Base-by-base conservation (phyloP, 2,888 invertebrate genomes). In the Parnassius orleans region DNA sequence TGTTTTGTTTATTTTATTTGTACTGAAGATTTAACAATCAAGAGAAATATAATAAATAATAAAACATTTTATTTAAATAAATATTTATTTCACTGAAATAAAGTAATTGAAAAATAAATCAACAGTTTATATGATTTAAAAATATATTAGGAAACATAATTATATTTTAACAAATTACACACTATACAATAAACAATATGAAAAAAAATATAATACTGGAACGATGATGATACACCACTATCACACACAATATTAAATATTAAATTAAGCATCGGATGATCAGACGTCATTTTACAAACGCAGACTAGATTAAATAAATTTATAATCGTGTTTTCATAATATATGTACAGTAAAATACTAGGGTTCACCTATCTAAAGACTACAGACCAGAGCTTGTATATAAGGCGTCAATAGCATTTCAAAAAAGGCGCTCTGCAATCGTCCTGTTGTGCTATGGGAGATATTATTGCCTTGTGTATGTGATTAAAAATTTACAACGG, bases 241-340 rank as follows among this genome's bases (percentile, higher is more conserved):
- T 64, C 64, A 60, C 60, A 63, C 58, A 63, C n/a, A 58, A 43
- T 24, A 60, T 50, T 59, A 60, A 53, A 15, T 53, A 15, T 64
- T 60, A 53, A 53, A 55, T 12, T 57, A 57, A 57, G 11, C 51
- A 47, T 56, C 55, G 51, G 33, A 55, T 24, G 56, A 52, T 56
- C 55, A 56, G 44, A 60, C 42, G 56, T 52, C 14, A 65, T 71
- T 69, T 64, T 67, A 77, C 67, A 76, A 70, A 70, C 72, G 76
- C 74, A 68, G 72, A 78, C 77, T 80, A 81, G 73, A 76, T 65
- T 72, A 59, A 54, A 53, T 19, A 15, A 43, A 42, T 43, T 12
- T 44, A 43, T 24, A 33, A 19, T 10, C 54, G 15, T 43, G 54
- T 44, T 52, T 59, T 55, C 47, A 33, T 42, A 60, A 5, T 14